Base-by-base conservation (phyloP, 1,140 invertebrate species). In the Aphis craccivora region DNA sequence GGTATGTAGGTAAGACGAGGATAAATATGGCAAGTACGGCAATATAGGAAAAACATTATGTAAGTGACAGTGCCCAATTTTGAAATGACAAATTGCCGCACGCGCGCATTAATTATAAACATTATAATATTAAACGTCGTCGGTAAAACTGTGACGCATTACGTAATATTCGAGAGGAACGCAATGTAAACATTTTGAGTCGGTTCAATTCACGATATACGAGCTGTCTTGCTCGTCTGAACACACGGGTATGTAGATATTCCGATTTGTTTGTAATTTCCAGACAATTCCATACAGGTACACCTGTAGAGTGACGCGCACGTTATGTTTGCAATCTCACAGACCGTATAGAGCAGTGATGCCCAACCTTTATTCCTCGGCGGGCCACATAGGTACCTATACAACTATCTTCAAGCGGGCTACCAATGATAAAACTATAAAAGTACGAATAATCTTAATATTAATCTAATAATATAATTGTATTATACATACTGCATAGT, bases 1-100 rank as follows among this genome's bases (percentile, higher is more conserved):
- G 30, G 30, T 35, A n/a, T 30, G 7, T 60, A 76, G 11, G 60
- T n/a, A n/a, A 30, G 14, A n/a, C 60, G n/a, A 4, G 5, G 60
- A 76, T 76, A 30, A 14, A 67, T n/a, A 67, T 22, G 37, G 53
- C 25, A 7, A 23, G 8, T 30, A 30, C 25, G 25, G 60, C 30
- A 76, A 76, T 76, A 76, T 76, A 76, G 60, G n/a, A 20, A 76
- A 76, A n/a, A 76, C 30, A n/a, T 76, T 76, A 35, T 76, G 60
- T 23, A 76, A 76, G 30, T 76, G 60, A 76, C 60, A 76, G 60
- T 76, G n/a, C 60, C 60, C 30, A 76, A 76, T n/a, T 76, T n/a
- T 76, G 60, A 76, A 76, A 76, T 76, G 60, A 76, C 60, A 76
- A 76, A 76, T 76, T 76, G 60, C 60, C n/a, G 60, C 60, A 76